Evolutionary conservation across 2,797 vertebrate genomes (phyloP).

Genomic region (Gambusia yucatana): DNA sequence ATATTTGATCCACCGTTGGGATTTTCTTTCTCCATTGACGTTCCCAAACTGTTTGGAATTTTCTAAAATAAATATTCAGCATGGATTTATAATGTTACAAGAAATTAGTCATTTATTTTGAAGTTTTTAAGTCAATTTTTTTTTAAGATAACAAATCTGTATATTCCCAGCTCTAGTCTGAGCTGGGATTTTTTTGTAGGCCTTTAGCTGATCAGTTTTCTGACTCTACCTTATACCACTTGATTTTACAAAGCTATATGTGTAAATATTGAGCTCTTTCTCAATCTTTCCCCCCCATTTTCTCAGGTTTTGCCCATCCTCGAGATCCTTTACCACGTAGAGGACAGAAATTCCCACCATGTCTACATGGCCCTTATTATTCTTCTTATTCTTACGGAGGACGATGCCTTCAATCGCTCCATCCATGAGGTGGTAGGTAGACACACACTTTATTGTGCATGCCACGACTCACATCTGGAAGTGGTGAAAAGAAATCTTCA

Average conservation of each 20-base stretch:
- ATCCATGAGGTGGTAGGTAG: constrained; percentile 96
- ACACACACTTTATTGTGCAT: constrained; percentile 5
- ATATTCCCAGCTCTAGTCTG: background rate
- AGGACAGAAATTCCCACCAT: constrained; percentile 97
- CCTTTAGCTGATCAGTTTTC: background rate
- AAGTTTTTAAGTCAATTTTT: background rate
- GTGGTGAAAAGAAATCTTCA: background rate
- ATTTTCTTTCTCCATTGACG: background rate
- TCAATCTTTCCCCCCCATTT: background rate
- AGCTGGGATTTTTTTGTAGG: background rate
- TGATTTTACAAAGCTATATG: background rate
- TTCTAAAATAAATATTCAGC: background rate
- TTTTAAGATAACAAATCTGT: background rate
- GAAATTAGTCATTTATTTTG: background rate
- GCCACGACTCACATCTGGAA: constrained; percentile 6
- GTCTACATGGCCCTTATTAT: constrained; percentile 99
- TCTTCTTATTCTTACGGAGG: constrained; percentile 96
- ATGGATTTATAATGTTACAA: background rate
- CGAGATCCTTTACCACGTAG: constrained; percentile 96
- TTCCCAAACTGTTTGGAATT: background rate
- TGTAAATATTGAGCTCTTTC: background rate
- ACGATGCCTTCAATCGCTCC: constrained; percentile 96
- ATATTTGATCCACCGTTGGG: constrained; percentile 17
- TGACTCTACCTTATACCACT: background rate
- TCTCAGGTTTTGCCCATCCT: constrained; percentile 94